These are phyloP conservation scores for Neogale vison DNA, from an alignment of 2,113 vertebrate species.

Conservation along the genomic window DNA sequence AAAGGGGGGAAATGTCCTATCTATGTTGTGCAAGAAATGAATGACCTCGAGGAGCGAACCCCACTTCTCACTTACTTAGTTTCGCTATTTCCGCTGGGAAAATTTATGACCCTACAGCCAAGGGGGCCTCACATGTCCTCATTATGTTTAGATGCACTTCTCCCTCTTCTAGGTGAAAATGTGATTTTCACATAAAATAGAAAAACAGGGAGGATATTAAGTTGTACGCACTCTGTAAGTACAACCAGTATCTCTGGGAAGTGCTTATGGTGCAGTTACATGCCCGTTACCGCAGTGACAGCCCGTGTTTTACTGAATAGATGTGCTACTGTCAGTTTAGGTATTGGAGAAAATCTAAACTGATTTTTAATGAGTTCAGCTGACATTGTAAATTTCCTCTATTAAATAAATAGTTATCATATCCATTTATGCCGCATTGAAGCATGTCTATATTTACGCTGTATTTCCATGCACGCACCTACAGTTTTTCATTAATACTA, in stretches of 20 bases:
- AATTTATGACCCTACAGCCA: background rate
- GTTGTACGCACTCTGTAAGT: background rate
- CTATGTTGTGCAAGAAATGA: background rate
- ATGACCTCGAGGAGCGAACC: background rate
- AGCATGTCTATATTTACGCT: background rate
- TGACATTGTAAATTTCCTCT: background rate
- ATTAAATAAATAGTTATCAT: background rate
- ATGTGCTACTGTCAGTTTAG: background rate
- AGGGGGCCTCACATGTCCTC: background rate
- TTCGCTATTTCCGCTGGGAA: background rate
- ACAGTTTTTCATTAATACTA: background rate
- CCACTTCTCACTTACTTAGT: background rate
- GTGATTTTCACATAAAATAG: background rate
- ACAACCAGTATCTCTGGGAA: background rate
- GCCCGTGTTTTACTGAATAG: background rate
- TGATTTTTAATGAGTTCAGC: background rate
- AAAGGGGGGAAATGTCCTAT: background rate
- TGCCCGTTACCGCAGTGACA: too few species aligned
- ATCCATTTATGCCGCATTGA: background rate
- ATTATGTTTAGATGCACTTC: background rate
- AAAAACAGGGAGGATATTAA: background rate
- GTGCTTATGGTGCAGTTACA: background rate
- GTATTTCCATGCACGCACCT: background rate
- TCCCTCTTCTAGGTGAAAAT: rapidly evolving
- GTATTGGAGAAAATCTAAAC: background rate